Conservation (phyloP, 2,797 vertebrate genomes). For the Corythornis leucogaster region DNA sequence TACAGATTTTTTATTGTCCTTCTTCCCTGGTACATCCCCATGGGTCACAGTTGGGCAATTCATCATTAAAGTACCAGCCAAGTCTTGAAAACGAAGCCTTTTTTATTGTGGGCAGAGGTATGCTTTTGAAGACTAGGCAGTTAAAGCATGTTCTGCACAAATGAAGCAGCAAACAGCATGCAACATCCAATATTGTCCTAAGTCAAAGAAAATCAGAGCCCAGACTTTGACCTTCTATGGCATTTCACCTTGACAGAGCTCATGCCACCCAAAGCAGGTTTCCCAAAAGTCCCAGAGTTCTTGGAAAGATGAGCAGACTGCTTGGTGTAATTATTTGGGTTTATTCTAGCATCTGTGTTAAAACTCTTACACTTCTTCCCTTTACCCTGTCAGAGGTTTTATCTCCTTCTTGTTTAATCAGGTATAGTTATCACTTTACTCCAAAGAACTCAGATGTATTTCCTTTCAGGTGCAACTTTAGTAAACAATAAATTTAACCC, state of each 20-base stretch:
- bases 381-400: not conserved
- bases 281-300: not conserved
- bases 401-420: not conserved
- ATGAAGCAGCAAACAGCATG: not conserved
- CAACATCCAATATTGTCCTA: not conserved
- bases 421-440: not conserved
- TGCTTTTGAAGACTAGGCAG: not conserved
- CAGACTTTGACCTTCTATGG: not conserved
- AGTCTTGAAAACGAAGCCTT: not conserved
- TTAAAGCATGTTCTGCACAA: not conserved
- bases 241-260: not conserved
- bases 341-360: not conserved
- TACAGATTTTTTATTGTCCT: not conserved
- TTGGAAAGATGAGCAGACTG: not conserved
- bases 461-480: not conserved
- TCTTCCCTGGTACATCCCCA: not conserved
- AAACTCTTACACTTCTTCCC: not conserved
- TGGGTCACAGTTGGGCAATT: not conserved
- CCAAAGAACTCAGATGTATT: not conserved
- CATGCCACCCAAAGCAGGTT: not conserved
- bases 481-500: not conserved
- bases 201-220: not conserved
- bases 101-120: not conserved
- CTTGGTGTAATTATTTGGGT: not conserved
- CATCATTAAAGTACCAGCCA: not conserved